A percentile compares a stretch with the other conserved stretches of the same genome.
Conservation (phyloP, 1,140 invertebrate species). For the Centruroides sculpturatus region DNA sequence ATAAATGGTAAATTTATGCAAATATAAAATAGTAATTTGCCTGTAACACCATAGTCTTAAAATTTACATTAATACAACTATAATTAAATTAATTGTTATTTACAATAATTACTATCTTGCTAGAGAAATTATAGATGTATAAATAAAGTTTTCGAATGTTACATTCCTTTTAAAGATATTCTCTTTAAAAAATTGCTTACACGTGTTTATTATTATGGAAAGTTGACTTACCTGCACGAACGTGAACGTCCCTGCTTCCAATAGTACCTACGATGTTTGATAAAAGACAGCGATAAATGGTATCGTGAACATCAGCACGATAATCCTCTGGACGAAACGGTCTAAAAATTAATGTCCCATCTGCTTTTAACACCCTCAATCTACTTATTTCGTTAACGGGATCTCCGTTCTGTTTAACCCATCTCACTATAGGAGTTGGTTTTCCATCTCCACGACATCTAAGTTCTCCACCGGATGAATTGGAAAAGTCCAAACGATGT, state of each 20-base stretch:
- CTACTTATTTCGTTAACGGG: conserved; percentile 55
- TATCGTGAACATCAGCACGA: conserved; percentile 40
- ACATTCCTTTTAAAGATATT: too few species aligned
- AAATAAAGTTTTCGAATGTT: too few species aligned
- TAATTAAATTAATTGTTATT: too few species aligned
- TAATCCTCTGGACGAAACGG: conserved; percentile 25
- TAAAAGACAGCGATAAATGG: conserved; percentile 46
- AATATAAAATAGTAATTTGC: too few species aligned
- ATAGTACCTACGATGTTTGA: conserved; percentile 57
- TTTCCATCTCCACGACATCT: conserved; percentile 81
- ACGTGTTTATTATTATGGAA: neutral
- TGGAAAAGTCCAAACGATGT: conserved; percentile 80
- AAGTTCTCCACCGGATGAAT: conserved; percentile 79
- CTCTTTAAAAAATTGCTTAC: too few species aligned
- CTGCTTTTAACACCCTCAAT: conserved; percentile 44
- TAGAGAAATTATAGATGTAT: too few species aligned
- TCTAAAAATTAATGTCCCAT: conserved; percentile 29
- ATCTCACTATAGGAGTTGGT: conserved; percentile 80
- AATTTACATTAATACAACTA: too few species aligned
- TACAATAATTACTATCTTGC: too few species aligned
- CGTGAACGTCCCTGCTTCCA: conserved; percentile 61
- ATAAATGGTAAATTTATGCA: too few species aligned
- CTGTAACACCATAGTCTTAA: too few species aligned
- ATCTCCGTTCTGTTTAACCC: conserved; percentile 35
- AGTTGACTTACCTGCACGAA: conserved; percentile 53